These are phyloP conservation scores for Amblyopsis hoosieri DNA, from an alignment of 2,797 vertebrate genomes.

Conservation along the genomic window DNA sequence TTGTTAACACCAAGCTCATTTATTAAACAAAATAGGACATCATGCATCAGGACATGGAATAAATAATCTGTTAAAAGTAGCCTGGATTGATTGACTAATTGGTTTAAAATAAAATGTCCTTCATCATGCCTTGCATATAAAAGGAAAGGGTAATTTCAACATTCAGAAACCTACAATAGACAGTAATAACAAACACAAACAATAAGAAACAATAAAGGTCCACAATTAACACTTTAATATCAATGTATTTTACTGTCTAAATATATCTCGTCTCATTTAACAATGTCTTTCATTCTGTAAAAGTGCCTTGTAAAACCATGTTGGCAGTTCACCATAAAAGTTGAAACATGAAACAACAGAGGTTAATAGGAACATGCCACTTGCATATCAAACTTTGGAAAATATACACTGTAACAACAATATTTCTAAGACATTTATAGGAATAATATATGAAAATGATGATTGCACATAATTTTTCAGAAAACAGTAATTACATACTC, in stretches of 20 bases:
- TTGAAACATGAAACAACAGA: conserved; percentile 29
- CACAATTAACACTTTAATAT: conserved; percentile 56
- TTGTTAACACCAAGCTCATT: no score
- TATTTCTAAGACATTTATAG: conserved; percentile 36
- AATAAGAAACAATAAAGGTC: conserved; percentile 64
- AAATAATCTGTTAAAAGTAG: no score
- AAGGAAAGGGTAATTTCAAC: no score
- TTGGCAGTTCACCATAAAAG: conserved; percentile 23
- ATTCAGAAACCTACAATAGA: no score
- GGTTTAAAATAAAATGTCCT: no score
- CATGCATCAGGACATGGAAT: no score
- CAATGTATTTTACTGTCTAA: conserved; percentile 39
- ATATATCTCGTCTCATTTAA: conserved; percentile 49
- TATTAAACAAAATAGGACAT: no score
- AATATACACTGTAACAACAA: conserved; percentile 34
- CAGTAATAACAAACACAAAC: no score
- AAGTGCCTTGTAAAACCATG: conserved; percentile 46
- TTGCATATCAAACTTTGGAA: conserved; percentile 50
- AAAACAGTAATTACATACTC: conserved; percentile 25
- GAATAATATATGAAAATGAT: conserved; percentile 19
- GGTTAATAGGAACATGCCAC: conserved; percentile 58
- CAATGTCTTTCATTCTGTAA: conserved; percentile 50
- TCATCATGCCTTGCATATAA: no score
- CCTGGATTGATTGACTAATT: no score
- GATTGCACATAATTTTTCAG: conserved; percentile 44